A percentile compares a stretch with the other conserved stretches of the same genome.
These are phyloP conservation scores for Tinamus major DNA, from an alignment of 2,797 vertebrate genomes.

Conservation along the genomic window DNA sequence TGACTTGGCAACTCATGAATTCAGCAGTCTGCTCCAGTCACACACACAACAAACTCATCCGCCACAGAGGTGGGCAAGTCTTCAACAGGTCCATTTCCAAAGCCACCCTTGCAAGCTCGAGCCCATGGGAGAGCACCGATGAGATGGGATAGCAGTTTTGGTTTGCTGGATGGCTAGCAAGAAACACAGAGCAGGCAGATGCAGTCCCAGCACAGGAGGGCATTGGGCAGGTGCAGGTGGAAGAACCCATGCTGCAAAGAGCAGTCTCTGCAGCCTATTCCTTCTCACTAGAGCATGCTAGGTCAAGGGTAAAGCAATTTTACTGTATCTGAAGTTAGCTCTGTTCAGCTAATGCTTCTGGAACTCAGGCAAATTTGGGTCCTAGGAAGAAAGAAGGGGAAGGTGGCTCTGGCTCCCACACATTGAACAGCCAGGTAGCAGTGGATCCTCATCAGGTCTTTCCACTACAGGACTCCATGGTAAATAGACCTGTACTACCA, in stretches of 20 bases:
- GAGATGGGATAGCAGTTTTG: background rate
- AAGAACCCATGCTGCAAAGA: background rate
- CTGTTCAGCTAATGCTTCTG: background rate
- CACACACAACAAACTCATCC: background rate
- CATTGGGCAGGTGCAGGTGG: background rate
- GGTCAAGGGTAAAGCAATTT: background rate
- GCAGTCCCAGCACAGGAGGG: background rate
- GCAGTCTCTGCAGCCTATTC: background rate
- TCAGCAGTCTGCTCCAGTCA: background rate
- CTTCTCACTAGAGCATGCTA: no score
- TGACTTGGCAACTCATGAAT: background rate
- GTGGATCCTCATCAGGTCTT: background rate
- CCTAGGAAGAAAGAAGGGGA: background rate
- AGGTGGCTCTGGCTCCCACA: background rate
- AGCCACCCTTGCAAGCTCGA: background rate
- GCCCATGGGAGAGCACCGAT: background rate
- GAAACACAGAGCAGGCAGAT: background rate
- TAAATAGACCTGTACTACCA: background rate
- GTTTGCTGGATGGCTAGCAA: background rate
- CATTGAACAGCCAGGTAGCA: background rate
- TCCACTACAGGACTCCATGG: fast-evolving
- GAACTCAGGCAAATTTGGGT: background rate
- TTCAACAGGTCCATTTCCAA: background rate
- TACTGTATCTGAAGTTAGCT: background rate
- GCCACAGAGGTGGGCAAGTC: background rate